Conservation (phyloP, 2,113 vertebrate genomes). For the Puffinus mauretanicus region DNA sequence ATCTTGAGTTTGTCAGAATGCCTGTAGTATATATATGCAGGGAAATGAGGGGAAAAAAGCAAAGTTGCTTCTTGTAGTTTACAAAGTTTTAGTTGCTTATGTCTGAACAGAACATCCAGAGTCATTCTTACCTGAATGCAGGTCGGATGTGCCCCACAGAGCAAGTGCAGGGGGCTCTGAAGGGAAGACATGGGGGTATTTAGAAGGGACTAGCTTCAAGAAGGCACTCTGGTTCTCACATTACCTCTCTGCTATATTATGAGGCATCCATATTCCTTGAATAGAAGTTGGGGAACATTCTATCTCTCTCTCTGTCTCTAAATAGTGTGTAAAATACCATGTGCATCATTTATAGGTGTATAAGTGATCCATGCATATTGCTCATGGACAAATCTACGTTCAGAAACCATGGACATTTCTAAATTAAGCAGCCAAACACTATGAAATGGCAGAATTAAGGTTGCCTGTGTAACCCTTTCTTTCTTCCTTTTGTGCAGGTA, state of each 20-base stretch:
- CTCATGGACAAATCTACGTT: not conserved
- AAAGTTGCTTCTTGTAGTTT: not conserved
- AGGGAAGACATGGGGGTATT: not conserved
- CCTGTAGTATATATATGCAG: not conserved
- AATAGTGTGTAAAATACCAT: slow-evolving; percentile 60
- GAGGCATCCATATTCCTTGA: slow-evolving; percentile 62
- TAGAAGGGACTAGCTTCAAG: slow-evolving; percentile 26
- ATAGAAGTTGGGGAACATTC: slow-evolving; percentile 65
- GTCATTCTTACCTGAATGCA: not conserved
- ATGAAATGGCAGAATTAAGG: not conserved
- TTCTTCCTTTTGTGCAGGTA: not conserved
- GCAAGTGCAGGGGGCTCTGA: not conserved
- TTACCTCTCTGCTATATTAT: slow-evolving; percentile 56
- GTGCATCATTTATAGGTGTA: slow-evolving; percentile 50
- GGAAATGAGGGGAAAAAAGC: not conserved
- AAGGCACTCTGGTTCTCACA: slow-evolving; percentile 32
- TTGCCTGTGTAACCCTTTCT: not conserved
- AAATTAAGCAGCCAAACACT: not conserved
- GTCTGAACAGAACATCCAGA: not conserved
- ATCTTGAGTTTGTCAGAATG: not conserved
- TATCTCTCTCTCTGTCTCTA: slow-evolving; percentile 56
- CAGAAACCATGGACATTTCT: not conserved
- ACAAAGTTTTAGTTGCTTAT: not conserved
- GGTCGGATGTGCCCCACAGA: not conserved
- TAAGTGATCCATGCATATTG: not conserved